Percentiles rank a stretch among this genome's conserved stretches.
These are phyloP conservation scores for Neotragus moschatus DNA, from an alignment of 2,113 vertebrate genomes.

Conservation along the genomic window DNA sequence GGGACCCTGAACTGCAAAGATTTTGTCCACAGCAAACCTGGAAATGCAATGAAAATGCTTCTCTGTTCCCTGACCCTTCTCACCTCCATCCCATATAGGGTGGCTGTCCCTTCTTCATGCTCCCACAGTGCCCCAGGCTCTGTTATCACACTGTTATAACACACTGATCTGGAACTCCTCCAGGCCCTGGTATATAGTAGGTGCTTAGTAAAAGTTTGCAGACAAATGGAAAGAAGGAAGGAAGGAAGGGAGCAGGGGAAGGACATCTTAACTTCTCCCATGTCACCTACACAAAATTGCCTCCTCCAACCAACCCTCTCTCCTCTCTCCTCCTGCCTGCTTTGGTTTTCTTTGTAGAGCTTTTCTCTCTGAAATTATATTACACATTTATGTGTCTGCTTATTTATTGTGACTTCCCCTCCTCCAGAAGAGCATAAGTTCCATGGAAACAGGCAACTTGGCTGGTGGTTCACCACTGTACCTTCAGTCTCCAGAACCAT, in stretches of 20 bases:
- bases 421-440: background rate
- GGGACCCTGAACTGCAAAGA: background rate
- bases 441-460: background rate
- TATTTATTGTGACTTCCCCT: background rate
- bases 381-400: background rate
- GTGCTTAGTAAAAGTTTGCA: background rate
- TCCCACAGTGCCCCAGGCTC: background rate
- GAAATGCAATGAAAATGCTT: background rate
- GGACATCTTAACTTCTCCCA: background rate
- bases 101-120: background rate
- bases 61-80: background rate
- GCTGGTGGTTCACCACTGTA: background rate
- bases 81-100: background rate
- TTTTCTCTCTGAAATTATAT: background rate
- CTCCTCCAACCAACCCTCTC: background rate
- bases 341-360: background rate
- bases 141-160: background rate
- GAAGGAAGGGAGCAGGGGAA: background rate
- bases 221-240: background rate
- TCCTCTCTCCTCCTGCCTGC: background rate
- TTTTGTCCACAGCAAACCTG: background rate
- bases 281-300: background rate
- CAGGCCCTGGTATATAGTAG: too few species aligned
- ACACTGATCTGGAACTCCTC: background rate
- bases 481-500: background rate